Base-by-base conservation (phyloP, 1,140 invertebrate species). In the Drosophila arawakana region DNA sequence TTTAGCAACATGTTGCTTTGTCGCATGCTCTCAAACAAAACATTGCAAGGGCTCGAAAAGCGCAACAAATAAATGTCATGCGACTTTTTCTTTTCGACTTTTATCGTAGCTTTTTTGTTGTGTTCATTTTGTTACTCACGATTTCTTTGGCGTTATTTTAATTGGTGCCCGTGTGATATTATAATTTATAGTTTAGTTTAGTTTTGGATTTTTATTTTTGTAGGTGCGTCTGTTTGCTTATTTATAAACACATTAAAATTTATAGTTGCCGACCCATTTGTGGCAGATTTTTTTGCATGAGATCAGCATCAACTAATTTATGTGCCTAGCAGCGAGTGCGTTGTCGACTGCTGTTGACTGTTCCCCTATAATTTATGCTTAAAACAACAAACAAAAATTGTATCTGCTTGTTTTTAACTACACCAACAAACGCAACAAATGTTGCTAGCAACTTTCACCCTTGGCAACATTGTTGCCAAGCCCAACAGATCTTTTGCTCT, bases 191-290 rank as follows among this genome's bases (percentile, higher is more conserved):
- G 62, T 65, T 52, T 41, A 59, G 55, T 66, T 80, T 72, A 66
- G 60, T 60, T 58, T 50, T 30, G 25, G 3, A 5, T 30, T 30
- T 30, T 30, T 30, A 30, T 5, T 30, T 39, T 63, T 69, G 25
- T 47, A 47, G 62, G 47, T 71, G 60, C 76, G 65, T 58, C 44
- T 52, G 67, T 55, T 55, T 85, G 77, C 63, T 88, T 89, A 89
- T 88, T 88, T 88, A 88, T 88, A 88, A 88, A 83, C 66, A 78
- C 80, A 83, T 88, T 89, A 72, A 82, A 80, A 88, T 88, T 88
- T 88, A 88, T 88, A 81, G 77, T 67, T 58, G 55, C 62, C 73
- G 82, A 54, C 54, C 67, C 73, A 71, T 76, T 65, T 76, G 68
- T 59, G 68, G 68, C 68, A 68, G 46, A 80, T 41, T 41, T 88